Evolutionary conservation across 1,140 invertebrate genomes (phyloP), one percentile per base, ranked within the genome.

Genomic region (Camponotus pennsylvanicus): DNA sequence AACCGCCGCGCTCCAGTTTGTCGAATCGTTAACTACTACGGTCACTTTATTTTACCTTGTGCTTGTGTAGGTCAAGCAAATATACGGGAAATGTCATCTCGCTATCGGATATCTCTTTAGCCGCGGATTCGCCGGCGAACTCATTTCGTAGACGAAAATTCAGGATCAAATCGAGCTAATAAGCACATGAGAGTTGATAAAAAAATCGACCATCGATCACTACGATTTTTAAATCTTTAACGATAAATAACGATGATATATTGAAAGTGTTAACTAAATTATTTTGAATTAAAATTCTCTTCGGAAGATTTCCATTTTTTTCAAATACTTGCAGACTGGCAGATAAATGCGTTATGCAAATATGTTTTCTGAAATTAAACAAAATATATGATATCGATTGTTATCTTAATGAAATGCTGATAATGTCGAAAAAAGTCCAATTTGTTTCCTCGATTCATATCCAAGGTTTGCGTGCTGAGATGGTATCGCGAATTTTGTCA

Each of bases 21-120:
- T 61, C 40, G 55, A 83, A 83, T 83, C 79, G 69, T 83, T 75
- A 75, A 45, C 55, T 63, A 75, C 63, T 49, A 83, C 57, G 69
- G 69, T 34, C 79, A 83, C 73, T 83, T 83, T 75, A 75, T 83
- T 75, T n/a, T 55, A 18, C 18, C n/a, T 27, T 27, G 8, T 49
- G 69, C 69, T 83, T 83, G 79, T 83, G 9, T 52, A 83, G 57
- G 55, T 83, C 55, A 80, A 57, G 49, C 64, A 21, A 75, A 75
- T 49, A 40, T 52, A 27, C 21, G n/a, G 15, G 21, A 27, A 79
- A 27, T 13, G 5, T 37, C 0, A 9, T 71, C 5, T 15, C 6
- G 9, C 18, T 34, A 21, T 64, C 42, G 61, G 61, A 52, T 64
- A 37, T 67, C 52, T 67, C 32, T 42, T 82, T 9, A 21, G 2